Evolutionary conservation across 2,797 vertebrate genomes (phyloP).

Genomic region (Knipowitschia caucasica): DNA sequence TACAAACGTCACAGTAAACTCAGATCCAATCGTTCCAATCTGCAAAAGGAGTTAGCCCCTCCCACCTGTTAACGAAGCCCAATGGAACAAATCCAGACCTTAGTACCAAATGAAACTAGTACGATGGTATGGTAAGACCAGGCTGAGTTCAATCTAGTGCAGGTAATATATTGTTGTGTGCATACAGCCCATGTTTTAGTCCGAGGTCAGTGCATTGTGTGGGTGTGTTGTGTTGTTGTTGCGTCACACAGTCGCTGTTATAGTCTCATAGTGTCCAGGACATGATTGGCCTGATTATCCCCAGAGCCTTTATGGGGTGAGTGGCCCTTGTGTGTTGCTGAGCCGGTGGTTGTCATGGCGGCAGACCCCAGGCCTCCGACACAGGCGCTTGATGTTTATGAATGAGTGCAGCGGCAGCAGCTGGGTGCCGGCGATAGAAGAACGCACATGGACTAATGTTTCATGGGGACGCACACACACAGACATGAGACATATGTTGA

Average conservation of each 20-base stretch:
- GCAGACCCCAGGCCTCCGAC: constrained; percentile 54
- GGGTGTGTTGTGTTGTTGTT: neutral
- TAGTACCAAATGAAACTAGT: too few species aligned
- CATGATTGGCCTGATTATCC: neutral
- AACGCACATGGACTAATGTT: too few species aligned
- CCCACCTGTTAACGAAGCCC: too few species aligned
- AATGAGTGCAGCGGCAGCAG: constrained; percentile 47
- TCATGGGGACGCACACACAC: constrained; percentile 5
- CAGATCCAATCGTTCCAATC: too few species aligned
- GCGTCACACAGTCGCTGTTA: neutral
- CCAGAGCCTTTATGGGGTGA: neutral
- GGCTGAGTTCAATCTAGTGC: too few species aligned
- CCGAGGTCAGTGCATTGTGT: too few species aligned
- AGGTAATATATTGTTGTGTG: too few species aligned
- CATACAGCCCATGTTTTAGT: too few species aligned
- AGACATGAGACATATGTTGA: neutral
- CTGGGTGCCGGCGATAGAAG: constrained; percentile 29
- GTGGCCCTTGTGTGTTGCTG: constrained; percentile 45
- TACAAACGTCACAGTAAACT: too few species aligned
- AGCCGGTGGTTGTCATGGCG: constrained; percentile 60
- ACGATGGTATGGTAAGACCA: too few species aligned
- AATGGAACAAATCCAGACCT: too few species aligned
- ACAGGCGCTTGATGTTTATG: constrained; percentile 55
- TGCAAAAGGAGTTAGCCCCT: too few species aligned
- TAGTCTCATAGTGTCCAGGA: neutral